Evolutionary conservation across 2,113 vertebrate genomes (phyloP).

Genomic region (Rhinichthys klamathensis): DNA sequence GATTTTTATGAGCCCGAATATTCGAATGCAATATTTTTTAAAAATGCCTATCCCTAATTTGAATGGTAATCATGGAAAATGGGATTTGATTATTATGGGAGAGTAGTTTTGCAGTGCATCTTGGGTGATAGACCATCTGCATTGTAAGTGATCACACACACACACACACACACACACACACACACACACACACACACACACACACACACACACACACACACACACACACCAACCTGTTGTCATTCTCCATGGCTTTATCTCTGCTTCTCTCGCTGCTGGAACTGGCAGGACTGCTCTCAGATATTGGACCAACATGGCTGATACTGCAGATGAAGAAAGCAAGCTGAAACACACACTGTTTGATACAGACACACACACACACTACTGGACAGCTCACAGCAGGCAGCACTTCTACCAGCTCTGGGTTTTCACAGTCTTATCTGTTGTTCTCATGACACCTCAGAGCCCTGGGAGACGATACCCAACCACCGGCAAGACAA

Average conservation of each 20-base stretch:
- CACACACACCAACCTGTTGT: slow-evolving; percentile 73
- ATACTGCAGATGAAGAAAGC: slow-evolving; percentile 74
- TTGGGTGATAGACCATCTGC: background rate
- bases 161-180: background rate
- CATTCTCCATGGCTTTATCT: slow-evolving; percentile 75
- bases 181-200: too few relatives aligned
- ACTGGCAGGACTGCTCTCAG: slow-evolving; percentile 89
- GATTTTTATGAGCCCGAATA: too few relatives aligned
- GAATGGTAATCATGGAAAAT: too few relatives aligned
- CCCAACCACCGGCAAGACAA: background rate
- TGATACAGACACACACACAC: slow-evolving; percentile 14
- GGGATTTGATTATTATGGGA: background rate
- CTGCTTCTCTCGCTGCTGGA: slow-evolving; percentile 80
- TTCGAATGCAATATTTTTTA: too few relatives aligned
- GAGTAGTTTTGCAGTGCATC: background rate
- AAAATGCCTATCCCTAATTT: too few relatives aligned
- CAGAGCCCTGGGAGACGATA: background rate
- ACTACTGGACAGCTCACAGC: slow-evolving; percentile 3
- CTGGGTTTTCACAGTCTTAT: slow-evolving; percentile 31
- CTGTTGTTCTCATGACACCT: background rate
- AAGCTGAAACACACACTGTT: slow-evolving; percentile 39
- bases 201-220: background rate
- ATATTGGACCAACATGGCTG: slow-evolving; percentile 93
- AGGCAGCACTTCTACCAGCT: background rate
- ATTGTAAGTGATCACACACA: background rate